Base-by-base conservation (phyloP, 30 jellyfish, hydroid and myxozoan genomes). In the Pelagia noctiluca region DNA sequence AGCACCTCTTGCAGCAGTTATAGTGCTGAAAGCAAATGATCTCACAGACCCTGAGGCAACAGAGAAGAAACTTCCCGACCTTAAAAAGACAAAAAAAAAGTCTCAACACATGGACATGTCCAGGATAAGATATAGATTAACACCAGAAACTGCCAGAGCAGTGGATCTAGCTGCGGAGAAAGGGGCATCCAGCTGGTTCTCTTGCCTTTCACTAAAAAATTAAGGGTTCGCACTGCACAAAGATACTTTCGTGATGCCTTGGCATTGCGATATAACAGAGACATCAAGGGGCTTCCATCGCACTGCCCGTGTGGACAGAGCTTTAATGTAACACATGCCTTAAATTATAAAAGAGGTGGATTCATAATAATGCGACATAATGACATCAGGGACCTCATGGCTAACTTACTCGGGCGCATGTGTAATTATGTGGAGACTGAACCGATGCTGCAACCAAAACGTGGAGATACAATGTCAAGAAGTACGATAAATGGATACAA, bases 371-470 rank as follows among this genome's bases (percentile, higher is more conserved):
- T 54, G 12, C 8, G 57, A 42, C 57, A 42, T 16, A 16, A 42
- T 42, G 57, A 42, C 8, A 42, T 42, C 16, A 8, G 57, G 71
- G 29, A 19, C 5, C 29, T 30, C 4, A 30, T 7, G 10, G 25
- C 72, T 13, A 13, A 35, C 32, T 26, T 35, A 7, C 82, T 28
- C 72, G 2, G 10, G 32, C 10, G 23, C 2, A 71, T 70, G 2
- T 46, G 82, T 13, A 70, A 63, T n/a, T n/a, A 70, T 70, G 82
- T 70, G 13, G 73, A 36, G 4, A 35, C 35, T 7, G 82, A 70
- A 47, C 64, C 82, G n/a, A 4, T 2, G 76, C 5, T 63, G 48
- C 76, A n/a, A 63, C 48, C 76, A 2, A 23, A 21, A n/a, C 4
- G 18, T 34, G 71, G 82, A 3, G 64, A 69, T 7, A 12, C 71